Percentiles rank a stretch among this genome's conserved stretches.
phyloP scores from a whole-genome alignment of 2,113 vertebrate genomes.

The Poecilia latipinna region DNA sequence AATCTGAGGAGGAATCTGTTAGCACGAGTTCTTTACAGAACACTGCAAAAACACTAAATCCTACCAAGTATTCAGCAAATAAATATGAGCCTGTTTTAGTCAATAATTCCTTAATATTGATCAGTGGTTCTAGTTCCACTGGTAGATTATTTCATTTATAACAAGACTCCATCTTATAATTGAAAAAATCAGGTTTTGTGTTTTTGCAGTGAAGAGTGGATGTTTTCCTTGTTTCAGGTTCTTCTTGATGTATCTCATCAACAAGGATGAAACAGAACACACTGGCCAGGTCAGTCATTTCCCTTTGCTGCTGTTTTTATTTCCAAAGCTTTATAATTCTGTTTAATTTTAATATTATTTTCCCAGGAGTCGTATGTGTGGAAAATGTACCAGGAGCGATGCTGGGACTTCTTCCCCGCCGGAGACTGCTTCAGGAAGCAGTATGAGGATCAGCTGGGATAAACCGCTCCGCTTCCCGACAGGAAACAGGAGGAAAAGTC shows the following conservation, averaged over 20 bases:
- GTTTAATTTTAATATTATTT: neutral
- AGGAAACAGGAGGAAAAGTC: slow-evolving; percentile 7
- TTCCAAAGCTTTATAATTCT: neutral
- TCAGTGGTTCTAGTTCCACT: no score
- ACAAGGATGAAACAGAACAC: slow-evolving; percentile 94
- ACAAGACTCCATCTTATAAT: no score
- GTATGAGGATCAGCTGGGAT: slow-evolving; percentile 92
- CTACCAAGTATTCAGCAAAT: no score
- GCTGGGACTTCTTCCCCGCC: slow-evolving; percentile 94
- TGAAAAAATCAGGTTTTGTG: no score
- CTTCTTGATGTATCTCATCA: slow-evolving; percentile 96
- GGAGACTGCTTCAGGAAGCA: slow-evolving; percentile 95
- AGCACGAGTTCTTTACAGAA: no score
- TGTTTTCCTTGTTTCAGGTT: slow-evolving; percentile 80
- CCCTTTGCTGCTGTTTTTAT: no score
- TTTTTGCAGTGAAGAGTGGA: no score
- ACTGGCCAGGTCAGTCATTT: slow-evolving; percentile 88
- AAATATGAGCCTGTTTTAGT: no score
- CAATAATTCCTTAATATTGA: no score
- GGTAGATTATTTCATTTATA: no score
- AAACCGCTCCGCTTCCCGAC: slow-evolving; percentile 41
- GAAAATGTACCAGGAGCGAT: slow-evolving; percentile 94
- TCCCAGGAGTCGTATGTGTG: slow-evolving; percentile 92
- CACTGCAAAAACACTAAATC: no score
- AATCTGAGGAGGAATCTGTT: neutral